These are phyloP conservation scores for Caenorhabditis inopinata DNA, from an alignment of 1,140 invertebrate species.

Conservation along the genomic window DNA sequence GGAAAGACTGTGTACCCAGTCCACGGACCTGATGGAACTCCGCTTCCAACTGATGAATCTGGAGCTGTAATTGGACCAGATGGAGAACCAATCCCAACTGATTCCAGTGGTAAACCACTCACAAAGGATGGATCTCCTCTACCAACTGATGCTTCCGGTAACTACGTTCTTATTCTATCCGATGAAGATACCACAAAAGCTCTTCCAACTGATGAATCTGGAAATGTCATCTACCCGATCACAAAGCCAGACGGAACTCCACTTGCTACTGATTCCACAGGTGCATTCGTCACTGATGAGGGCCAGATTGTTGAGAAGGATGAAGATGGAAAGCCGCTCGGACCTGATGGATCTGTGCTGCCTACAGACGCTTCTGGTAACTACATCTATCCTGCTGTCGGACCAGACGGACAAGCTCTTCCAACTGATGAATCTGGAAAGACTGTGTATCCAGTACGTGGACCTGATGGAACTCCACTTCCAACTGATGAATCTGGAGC, in stretches of 20 bases:
- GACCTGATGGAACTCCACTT: constrained; percentile 36
- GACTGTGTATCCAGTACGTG: constrained; percentile 14
- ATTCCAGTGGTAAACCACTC: constrained; percentile 33
- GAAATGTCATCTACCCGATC: constrained; percentile 6
- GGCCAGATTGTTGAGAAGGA: too few species aligned
- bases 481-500: constrained; percentile 40
- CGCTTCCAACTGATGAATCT: constrained; percentile 33
- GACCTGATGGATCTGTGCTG: constrained; percentile 38
- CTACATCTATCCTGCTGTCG: constrained; percentile 41
- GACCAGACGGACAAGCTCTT: constrained; percentile 38
- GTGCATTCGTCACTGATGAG: too few species aligned
- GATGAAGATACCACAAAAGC: background rate
- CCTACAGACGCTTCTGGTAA: constrained; percentile 44
- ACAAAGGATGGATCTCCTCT: constrained; percentile 14
- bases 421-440: constrained; percentile 45
- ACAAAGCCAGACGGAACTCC: background rate
- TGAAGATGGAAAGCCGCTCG: background rate
- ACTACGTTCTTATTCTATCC: background rate
- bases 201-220: constrained; percentile 30
- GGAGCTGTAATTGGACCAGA: constrained; percentile 24
- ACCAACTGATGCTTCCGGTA: constrained; percentile 25
- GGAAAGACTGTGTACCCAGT: constrained; percentile 27
- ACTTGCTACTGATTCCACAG: background rate
- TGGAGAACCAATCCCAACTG: constrained; percentile 36
- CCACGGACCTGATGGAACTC: constrained; percentile 34